phyloP scores from a whole-genome alignment of 1,140 invertebrate genomes.

The Acromyrmex heyeri region DNA sequence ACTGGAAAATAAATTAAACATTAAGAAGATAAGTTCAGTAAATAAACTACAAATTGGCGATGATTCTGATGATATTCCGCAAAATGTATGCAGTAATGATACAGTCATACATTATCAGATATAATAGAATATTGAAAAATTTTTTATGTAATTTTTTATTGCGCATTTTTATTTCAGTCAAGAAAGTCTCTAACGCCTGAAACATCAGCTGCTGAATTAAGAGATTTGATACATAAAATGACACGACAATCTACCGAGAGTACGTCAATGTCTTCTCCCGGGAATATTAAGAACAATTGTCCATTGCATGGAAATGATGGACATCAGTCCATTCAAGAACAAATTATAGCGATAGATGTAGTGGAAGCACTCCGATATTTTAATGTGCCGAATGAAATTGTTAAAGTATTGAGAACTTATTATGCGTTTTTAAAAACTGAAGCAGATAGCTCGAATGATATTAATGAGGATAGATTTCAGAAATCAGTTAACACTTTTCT shows the following conservation, averaged over 20 bases:
- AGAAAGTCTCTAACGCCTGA: slow-evolving; percentile 1
- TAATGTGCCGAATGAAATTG: slow-evolving; percentile 76
- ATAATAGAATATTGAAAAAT: background rate
- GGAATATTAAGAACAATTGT: slow-evolving; percentile 54
- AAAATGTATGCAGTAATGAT: slow-evolving; percentile 54
- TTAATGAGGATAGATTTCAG: slow-evolving; percentile 3
- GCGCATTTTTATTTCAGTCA: slow-evolving; percentile 43
- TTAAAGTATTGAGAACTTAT: slow-evolving; percentile 78
- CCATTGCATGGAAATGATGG: slow-evolving; percentile 66
- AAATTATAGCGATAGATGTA: slow-evolving; percentile 60
- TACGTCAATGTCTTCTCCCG: background rate
- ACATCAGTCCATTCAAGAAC: slow-evolving; percentile 45
- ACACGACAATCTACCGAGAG: slow-evolving; percentile 27
- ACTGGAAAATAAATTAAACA: slow-evolving; percentile 77
- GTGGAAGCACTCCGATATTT: slow-evolving; percentile 74
- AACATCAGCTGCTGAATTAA: slow-evolving; percentile 66
- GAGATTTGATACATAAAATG: slow-evolving; percentile 63
- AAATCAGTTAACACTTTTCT: slow-evolving; percentile 61
- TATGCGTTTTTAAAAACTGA: slow-evolving; percentile 69
- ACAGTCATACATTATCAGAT: background rate
- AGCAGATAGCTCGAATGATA: background rate
- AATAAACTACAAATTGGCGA: slow-evolving; percentile 35
- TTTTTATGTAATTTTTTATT: slow-evolving; percentile 1
- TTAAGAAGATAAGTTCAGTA: slow-evolving; percentile 48
- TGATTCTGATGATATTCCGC: background rate